Conservation (phyloP, 2,888 invertebrate species). For the Germaria angustata region DNA sequence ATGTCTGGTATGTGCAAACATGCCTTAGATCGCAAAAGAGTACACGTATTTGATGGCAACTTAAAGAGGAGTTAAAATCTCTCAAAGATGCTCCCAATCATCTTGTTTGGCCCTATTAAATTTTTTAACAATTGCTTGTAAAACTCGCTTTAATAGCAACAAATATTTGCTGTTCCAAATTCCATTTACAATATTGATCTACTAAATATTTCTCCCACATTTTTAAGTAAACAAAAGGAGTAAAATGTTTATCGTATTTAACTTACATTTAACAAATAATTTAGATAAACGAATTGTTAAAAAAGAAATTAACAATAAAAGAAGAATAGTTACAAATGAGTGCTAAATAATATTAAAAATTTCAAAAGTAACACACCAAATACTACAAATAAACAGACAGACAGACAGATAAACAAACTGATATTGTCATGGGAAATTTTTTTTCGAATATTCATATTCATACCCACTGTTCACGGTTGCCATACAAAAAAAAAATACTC, state of each 20-base stretch:
- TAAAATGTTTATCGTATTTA: neutral
- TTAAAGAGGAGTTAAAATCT: too few species aligned
- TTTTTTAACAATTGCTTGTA: too few species aligned
- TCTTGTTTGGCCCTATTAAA: too few species aligned
- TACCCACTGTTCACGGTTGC: constrained; percentile 14
- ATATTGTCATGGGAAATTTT: constrained; percentile 61
- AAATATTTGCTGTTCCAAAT: neutral
- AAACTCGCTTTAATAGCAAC: too few species aligned
- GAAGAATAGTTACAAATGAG: neutral
- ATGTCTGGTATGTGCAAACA: too few species aligned
- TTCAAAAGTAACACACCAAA: neutral
- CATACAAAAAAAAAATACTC: neutral
- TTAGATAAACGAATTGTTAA: constrained; percentile 3
- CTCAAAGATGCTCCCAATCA: too few species aligned
- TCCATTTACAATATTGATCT: neutral
- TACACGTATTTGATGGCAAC: too few species aligned
- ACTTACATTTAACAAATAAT: neutral
- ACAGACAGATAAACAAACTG: constrained; percentile 26
- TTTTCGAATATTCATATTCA: neutral
- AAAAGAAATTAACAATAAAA: constrained; percentile 3
- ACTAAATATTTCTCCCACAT: too few species aligned
- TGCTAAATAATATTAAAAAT: neutral
- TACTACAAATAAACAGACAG: neutral
- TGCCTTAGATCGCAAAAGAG: too few species aligned
- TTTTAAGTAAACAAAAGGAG: neutral